These are phyloP conservation scores for Limenitis arthemis DNA, from an alignment of 2,888 invertebrate species.

Conservation along the genomic window DNA sequence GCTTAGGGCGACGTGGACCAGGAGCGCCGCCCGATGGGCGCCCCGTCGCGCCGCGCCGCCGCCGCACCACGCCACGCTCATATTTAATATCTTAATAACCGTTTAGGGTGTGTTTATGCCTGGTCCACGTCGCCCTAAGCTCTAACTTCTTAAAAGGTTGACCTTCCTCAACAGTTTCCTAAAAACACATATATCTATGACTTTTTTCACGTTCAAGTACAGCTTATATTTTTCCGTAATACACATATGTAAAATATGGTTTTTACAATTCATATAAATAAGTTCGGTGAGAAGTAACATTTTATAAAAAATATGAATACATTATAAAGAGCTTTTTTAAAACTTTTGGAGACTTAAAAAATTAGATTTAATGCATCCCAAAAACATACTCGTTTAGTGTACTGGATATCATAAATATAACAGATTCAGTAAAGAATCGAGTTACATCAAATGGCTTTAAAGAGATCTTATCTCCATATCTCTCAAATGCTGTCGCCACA, in stretches of 20 bases:
- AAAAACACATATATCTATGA: too few species aligned
- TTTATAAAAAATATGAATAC: constrained; percentile 1
- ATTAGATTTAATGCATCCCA: constrained; percentile 19
- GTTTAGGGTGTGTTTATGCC: constrained; percentile 53
- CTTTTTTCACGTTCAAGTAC: too few species aligned
- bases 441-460: constrained; percentile 61
- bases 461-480: constrained; percentile 60
- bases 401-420: constrained; percentile 47
- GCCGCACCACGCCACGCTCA: constrained; percentile 31
- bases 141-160: constrained; percentile 44
- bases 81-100: constrained; percentile 69
- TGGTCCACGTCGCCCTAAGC: constrained; percentile 20
- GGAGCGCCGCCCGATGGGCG: constrained; percentile 59
- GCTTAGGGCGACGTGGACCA: constrained; percentile 28
- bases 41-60: constrained; percentile 26
- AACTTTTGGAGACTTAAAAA: constrained; percentile 16
- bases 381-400: constrained; percentile 26
- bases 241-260: too few species aligned
- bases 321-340: background rate
- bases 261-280: too few species aligned
- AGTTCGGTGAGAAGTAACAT: background rate
- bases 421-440: constrained; percentile 49
- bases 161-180: too few species aligned
- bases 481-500: constrained; percentile 61
- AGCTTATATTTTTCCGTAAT: too few species aligned